Percentiles rank a stretch among this genome's conserved stretches.
These are phyloP conservation scores for Armadillidium nasatum DNA, from an alignment of 1,140 invertebrate species.

Conservation along the genomic window DNA sequence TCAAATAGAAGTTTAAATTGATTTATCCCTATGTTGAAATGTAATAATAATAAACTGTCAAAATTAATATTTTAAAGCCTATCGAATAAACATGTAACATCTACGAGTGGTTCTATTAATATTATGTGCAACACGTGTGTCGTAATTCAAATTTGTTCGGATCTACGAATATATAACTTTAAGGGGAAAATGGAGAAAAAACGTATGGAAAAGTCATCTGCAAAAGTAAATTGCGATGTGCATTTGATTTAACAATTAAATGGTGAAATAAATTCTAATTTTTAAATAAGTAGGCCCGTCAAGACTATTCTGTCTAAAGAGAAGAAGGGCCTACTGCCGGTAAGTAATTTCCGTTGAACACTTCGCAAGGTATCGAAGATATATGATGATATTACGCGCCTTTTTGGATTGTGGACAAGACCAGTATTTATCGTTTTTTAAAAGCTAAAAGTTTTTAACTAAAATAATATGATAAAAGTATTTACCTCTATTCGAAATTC, in stretches of 20 bases:
- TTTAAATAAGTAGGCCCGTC: neutral
- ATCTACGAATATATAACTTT: neutral
- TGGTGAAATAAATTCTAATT: neutral
- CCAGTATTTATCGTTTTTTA: neutral
- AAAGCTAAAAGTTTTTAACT: neutral
- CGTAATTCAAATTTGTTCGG: no score
- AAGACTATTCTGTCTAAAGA: neutral
- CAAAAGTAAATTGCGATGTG: no score
- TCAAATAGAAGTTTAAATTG: no score
- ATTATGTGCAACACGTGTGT: no score
- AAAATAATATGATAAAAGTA: neutral
- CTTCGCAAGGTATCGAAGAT: neutral
- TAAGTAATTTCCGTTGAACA: conserved; percentile 4
- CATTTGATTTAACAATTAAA: neutral
- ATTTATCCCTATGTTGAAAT: no score
- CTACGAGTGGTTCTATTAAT: no score
- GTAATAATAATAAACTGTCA: no score
- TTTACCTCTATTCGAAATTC: neutral
- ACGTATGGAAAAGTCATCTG: neutral
- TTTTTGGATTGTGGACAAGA: neutral
- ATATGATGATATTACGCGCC: neutral
- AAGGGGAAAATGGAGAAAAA: neutral
- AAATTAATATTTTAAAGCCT: no score
- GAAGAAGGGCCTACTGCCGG: neutral
- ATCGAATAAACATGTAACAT: no score